Evolutionary conservation across 2,888 invertebrate genomes (phyloP), one percentile per base, ranked within the genome.

Genomic region (Drosophila koepferae): DNA sequence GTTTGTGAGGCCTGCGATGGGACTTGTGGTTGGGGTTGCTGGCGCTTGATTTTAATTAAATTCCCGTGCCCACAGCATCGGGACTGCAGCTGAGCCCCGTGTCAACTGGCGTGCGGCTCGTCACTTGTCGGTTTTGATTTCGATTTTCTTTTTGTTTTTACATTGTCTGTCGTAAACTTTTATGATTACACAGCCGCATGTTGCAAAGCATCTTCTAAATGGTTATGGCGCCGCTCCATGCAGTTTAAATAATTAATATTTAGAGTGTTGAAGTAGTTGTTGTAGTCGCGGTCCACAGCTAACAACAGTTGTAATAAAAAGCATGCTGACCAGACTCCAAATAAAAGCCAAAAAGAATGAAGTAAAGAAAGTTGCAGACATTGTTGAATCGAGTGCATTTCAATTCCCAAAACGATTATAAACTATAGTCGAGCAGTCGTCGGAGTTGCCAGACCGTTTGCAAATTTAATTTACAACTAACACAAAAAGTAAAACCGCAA

Each of bases 351-450:
- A 49, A 56, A 16, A 40, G 14, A 34, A 34, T 34, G 31, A 44
- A 23, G 20, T 61, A 40, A 51, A 46, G 23, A 72, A 69, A 76
- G 66, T 84, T 78, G 54, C 85, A 84, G 78, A 84, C 80, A 73
- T 77, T 87, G 80, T 69, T 54, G 63, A 64, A 83, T 89, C 81
- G 86, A 89, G 71, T 87, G 87, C 85, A 90, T 89, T 87, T 87
- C 87, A 89, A 87, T 87, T 89, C 87, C 87, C 87, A 76, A 89
- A 89, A 89, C 89, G 87, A 89, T 90, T 89, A 87, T 82, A 89
- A 87, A 86, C 86, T 89, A 78, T 63, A 48, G 55, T 55, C 55
- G 55, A 40, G 54, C 40, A 6, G 54, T 38, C 8, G 38, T 40
- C 20, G 40, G 82, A 77, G 85, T 85, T 80, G 86, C 86, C 74